Conservation (phyloP, 2,888 invertebrate genomes). For the Caenorhabditis zanzibari region DNA sequence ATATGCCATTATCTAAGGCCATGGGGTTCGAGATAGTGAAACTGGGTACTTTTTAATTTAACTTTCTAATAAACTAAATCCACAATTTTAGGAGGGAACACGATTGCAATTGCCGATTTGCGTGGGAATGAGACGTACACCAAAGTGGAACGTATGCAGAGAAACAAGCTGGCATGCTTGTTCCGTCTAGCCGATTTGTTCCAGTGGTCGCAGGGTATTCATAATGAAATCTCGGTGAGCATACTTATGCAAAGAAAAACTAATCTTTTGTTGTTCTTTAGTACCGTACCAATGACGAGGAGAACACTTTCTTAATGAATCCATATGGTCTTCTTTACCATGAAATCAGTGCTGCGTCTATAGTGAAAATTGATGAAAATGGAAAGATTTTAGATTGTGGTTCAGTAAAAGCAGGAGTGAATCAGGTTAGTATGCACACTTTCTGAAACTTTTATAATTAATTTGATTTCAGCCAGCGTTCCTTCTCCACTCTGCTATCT, state of each 20-base stretch:
- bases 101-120: slow-evolving; percentile 70
- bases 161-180: slow-evolving; percentile 71
- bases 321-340: slow-evolving; percentile 86
- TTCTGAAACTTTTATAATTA: slow-evolving; percentile 77
- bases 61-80: not conserved
- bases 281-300: slow-evolving; percentile 66
- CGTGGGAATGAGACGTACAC: slow-evolving; percentile 62
- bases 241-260: not conserved
- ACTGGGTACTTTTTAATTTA: not conserved
- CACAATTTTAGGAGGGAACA: slow-evolving; percentile 53
- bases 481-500: slow-evolving; percentile 95
- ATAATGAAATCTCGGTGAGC: slow-evolving; percentile 70
- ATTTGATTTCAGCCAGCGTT: slow-evolving; percentile 90
- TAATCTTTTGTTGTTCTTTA: slow-evolving; percentile 26
- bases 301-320: slow-evolving; percentile 95
- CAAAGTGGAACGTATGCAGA: slow-evolving; percentile 62
- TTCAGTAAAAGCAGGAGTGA: slow-evolving; percentile 78
- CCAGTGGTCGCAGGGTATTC: slow-evolving; percentile 72
- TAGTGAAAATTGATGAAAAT: slow-evolving; percentile 87
- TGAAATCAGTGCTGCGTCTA: slow-evolving; percentile 95
- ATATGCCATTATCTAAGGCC: slow-evolving; percentile 8
- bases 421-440: slow-evolving; percentile 55
- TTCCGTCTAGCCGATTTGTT: slow-evolving; percentile 70
- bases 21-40: slow-evolving; percentile 4
- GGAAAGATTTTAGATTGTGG: slow-evolving; percentile 81